Conservation (phyloP, 2,797 vertebrate genomes). For the Artibeus lituratus region DNA sequence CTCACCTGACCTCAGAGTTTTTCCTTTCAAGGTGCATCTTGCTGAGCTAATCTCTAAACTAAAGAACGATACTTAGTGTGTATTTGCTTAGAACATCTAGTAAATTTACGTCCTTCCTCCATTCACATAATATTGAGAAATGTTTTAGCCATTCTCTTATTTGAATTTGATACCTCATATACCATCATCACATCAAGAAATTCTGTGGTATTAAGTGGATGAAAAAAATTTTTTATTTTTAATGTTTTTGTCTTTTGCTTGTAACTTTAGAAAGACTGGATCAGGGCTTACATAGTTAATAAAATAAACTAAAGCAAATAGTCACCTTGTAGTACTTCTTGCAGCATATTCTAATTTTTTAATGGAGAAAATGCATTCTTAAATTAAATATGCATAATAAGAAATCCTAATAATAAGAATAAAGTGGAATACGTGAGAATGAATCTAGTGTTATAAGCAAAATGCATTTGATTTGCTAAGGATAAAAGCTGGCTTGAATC, state of each 20-base stretch:
- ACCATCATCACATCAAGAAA: background rate
- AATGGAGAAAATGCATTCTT: conserved; percentile 89
- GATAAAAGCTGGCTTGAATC: conserved; percentile 83
- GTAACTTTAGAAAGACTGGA: conserved; percentile 74
- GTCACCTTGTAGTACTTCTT: conserved; percentile 83
- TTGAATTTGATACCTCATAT: background rate
- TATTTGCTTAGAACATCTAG: background rate
- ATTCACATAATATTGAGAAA: background rate
- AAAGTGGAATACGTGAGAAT: conserved; percentile 84
- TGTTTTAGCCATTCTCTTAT: background rate
- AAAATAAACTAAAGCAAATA: conserved; percentile 84
- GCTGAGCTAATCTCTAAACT: background rate
- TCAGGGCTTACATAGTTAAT: conserved; percentile 82
- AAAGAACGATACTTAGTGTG: background rate
- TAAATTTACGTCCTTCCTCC: background rate
- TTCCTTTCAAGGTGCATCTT: background rate
- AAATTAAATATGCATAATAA: conserved; percentile 90
- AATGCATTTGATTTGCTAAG: conserved; percentile 81
- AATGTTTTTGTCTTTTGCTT: conserved; percentile 62
- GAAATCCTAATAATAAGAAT: conserved; percentile 87
- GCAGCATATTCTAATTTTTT: conserved; percentile 87
- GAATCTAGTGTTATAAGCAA: conserved; percentile 84
- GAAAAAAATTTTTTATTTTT: conserved; percentile 48
- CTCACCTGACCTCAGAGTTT: background rate
- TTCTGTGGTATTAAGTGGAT: conserved; percentile 31